Evolutionary conservation across 2,113 vertebrate species (phyloP).

Genomic region (Delphinapterus leucas): DNA sequence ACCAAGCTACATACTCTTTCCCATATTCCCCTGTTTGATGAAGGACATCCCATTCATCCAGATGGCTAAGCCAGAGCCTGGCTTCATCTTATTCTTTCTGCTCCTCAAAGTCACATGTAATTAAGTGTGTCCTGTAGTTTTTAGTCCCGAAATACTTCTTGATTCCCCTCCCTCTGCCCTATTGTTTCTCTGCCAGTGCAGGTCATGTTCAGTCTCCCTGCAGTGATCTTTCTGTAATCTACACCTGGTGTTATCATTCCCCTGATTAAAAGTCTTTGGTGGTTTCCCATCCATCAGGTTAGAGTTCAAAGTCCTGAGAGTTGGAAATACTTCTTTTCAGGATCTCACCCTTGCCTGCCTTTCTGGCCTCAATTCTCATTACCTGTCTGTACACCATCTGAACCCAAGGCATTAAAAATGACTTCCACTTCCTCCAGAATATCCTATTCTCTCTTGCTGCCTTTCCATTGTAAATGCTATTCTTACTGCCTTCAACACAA

Average conservation of each 20-base stretch:
- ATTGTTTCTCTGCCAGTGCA: not conserved
- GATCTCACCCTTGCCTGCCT: not conserved
- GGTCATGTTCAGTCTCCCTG: not conserved
- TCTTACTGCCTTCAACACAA: not conserved
- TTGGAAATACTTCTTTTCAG: not conserved
- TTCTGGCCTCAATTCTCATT: not conserved
- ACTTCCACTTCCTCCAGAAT: not conserved
- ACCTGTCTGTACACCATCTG: not conserved
- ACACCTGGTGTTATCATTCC: not conserved
- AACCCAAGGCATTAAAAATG: not conserved
- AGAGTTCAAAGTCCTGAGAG: not conserved
- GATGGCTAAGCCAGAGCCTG: not conserved
- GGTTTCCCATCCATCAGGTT: not conserved
- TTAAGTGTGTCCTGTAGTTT: not conserved
- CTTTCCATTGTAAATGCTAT: not conserved
- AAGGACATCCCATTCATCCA: not conserved
- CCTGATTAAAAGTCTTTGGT: not conserved
- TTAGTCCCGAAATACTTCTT: not conserved
- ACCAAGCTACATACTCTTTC: not conserved
- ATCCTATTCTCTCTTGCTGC: not conserved
- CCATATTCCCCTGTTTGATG: not conserved
- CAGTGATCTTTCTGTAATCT: not conserved
- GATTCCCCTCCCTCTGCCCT: not conserved
- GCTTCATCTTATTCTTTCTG: not conserved
- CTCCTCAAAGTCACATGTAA: not conserved